These are phyloP conservation scores for Sesamia nonagrioides DNA, from an alignment of 1,140 invertebrate species.

Conservation along the genomic window DNA sequence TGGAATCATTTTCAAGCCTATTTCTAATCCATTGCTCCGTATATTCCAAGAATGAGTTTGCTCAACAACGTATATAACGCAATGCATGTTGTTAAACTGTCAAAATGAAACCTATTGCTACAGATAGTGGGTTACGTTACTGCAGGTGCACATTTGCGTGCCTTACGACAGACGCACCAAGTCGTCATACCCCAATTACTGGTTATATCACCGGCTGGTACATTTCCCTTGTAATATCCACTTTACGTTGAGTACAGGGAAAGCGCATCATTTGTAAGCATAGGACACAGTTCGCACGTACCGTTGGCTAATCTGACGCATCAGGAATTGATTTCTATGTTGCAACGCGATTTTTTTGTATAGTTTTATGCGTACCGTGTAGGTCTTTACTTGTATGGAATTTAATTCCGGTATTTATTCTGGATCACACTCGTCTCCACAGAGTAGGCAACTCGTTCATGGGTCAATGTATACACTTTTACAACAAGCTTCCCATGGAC, in stretches of 20 bases:
- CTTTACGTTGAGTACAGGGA: conserved; percentile 15
- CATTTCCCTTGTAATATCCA: conserved; percentile 16
- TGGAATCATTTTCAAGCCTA: too few species aligned
- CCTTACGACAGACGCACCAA: background rate
- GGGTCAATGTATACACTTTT: too few species aligned
- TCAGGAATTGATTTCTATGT: conserved; percentile 15
- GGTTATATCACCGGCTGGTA: conserved; percentile 7
- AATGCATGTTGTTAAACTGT: too few species aligned
- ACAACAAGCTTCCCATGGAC: too few species aligned
- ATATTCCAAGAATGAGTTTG: too few species aligned
- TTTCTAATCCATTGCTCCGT: too few species aligned
- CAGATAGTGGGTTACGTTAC: too few species aligned
- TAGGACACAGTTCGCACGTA: background rate
- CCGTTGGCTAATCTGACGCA: conserved; percentile 18
- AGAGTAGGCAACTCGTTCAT: too few species aligned
- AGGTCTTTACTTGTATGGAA: background rate
- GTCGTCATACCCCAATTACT: conserved; percentile 11
- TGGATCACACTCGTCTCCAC: too few species aligned
- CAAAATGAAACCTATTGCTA: too few species aligned
- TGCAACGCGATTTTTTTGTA: conserved; percentile 3
- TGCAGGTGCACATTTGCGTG: conserved; percentile 22
- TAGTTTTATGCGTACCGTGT: conserved; percentile 20
- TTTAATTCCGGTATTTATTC: conserved; percentile 15
- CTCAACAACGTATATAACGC: too few species aligned
- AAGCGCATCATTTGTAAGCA: conserved; percentile 30